Conservation (phyloP, 2,797 vertebrate genomes). For the Chanos chanos region DNA sequence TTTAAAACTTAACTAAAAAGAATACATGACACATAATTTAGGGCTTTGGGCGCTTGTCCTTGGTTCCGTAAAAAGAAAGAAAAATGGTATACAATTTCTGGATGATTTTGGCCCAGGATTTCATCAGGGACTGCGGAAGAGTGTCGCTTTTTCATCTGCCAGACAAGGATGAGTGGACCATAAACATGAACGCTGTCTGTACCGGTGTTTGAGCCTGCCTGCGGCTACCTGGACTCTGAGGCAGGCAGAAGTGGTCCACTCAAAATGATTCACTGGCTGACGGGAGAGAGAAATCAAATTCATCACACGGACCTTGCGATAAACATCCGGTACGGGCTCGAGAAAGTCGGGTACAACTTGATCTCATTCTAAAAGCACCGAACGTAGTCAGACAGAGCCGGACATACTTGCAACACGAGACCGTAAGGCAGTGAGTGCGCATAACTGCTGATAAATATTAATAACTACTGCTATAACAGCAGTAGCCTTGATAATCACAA, state of each 20-base stretch:
- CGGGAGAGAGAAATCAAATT: conserved; percentile 55
- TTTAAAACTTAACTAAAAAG: no score
- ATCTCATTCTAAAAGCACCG: no score
- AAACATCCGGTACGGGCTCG: conserved; percentile 2
- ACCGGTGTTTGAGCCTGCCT: background rate
- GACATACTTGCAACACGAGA: conserved; percentile 19
- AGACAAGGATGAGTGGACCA: conserved; percentile 39
- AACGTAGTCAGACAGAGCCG: background rate
- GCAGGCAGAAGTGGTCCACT: conserved; percentile 25
- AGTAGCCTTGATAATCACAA: no score
- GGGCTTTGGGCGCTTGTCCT: no score
- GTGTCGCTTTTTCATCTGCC: conserved; percentile 24
- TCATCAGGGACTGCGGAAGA: conserved; percentile 23
- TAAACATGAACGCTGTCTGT: conserved; percentile 27
- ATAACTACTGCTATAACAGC: no score
- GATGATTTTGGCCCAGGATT: conserved; percentile 16
- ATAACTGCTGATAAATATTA: conserved; percentile 14
- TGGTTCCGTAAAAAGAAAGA: no score
- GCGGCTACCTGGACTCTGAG: conserved; percentile 22
- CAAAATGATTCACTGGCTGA: conserved; percentile 56
- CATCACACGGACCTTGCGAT: conserved; percentile 16
- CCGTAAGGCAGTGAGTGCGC: conserved; percentile 17
- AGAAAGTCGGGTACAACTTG: no score
- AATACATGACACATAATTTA: no score
- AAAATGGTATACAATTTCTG: no score